Base-by-base conservation (phyloP, 1,140 invertebrate species). In the Microplitis demolitor region DNA sequence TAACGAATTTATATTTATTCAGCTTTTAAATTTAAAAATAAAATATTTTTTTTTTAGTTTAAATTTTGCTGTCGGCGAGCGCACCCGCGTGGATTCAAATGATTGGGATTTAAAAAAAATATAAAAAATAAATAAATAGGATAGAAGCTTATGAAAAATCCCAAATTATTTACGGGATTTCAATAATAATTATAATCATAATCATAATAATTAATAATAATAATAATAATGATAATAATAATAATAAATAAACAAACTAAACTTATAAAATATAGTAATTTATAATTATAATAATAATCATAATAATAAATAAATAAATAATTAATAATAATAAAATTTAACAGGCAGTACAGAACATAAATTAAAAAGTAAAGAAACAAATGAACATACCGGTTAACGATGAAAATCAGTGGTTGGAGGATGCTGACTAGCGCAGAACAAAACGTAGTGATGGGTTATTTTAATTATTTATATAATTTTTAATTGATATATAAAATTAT, bases 361-460 rank as follows among this genome's bases (percentile, higher is more conserved):
- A 87, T 77, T 85, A 82, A 86, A 86, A 85, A 87, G 78, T 85
- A 82, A 87, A 86, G 81, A 82, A 87, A 87, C 70, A 87, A 86
- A 85, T 83, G 80, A 85, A 87, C 85, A 85, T 87, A 87, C 85
- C 85, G 82, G 80, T 86, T 87, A 86, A 85, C 82, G 85, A 84
- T 87, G 84, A 85, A 86, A 86, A 86, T 84, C 84, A 85, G 84
- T 82, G 82, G 81, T 83, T 81, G 82, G 78, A 82, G 80, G 79
- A 82, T 84, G 84, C 82, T 83, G 84, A 75, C 81, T 85, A 82
- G 82, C 76, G 84, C 78, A 84, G 82, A 84, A 84, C 82, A 78
- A 77, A 81, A 83, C 83, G 81, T 76, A 80, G 82, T 69, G 81
- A 71, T 78, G 77, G 72, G 67, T 69, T 63, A 45, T 68, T 68